Conservation (phyloP, 2,113 vertebrate species). For the Amblyornis subalaris region DNA sequence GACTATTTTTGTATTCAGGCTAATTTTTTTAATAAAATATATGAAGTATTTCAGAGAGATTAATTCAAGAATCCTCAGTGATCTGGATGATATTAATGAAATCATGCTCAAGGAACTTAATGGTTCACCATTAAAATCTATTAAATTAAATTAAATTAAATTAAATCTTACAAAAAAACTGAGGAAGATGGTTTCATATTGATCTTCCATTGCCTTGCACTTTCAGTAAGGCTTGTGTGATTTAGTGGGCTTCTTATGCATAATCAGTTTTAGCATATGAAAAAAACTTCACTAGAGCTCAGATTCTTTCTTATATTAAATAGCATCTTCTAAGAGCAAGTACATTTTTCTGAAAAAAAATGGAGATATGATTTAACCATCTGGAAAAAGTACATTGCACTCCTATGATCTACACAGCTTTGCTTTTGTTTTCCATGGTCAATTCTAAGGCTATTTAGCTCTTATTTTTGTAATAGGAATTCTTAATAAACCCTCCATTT, state of each 20-base stretch:
- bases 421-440: not conserved
- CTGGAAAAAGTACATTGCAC: not conserved
- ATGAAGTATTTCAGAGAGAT: not conserved
- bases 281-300: not conserved
- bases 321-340: not conserved
- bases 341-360: not conserved
- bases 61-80: not conserved
- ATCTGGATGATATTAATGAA: not conserved
- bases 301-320: not conserved
- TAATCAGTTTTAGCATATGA: not conserved
- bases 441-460: not conserved
- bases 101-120: not conserved
- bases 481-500: not conserved
- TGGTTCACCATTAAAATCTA: not conserved
- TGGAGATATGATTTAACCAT: not conserved
- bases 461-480: not conserved
- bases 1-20: fast-evolving
- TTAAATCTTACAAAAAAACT: not conserved
- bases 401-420: not conserved
- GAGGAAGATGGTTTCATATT: not conserved
- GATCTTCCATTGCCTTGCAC: not conserved
- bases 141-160: not conserved
- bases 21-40: not conserved
- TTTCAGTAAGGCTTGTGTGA: not conserved
- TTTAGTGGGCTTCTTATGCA: not conserved